phyloP scores from a whole-genome alignment of 2,888 invertebrate species.

The Calameuta idolon region DNA sequence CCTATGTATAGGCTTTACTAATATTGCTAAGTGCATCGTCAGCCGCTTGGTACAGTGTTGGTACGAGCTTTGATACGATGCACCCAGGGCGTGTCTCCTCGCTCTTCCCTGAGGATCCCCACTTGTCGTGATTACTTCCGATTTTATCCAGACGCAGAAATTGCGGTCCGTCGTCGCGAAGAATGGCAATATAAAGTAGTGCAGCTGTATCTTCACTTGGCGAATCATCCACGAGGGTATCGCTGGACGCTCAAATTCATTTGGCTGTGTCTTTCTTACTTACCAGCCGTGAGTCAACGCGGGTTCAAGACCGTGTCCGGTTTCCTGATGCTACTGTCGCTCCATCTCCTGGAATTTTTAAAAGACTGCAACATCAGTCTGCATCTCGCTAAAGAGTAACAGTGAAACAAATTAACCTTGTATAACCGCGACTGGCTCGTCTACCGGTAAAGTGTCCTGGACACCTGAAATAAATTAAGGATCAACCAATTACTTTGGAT shows the following conservation, averaged over 20 bases:
- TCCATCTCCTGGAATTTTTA: not conserved
- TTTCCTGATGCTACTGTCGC: not conserved
- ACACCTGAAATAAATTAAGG: no score
- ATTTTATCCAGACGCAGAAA: constrained; percentile 50
- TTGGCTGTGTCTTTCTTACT: not conserved
- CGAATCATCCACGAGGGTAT: not conserved
- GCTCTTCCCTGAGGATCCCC: constrained; percentile 40
- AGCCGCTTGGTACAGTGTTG: constrained; percentile 55
- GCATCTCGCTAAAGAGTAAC: no score
- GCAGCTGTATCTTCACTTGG: constrained; percentile 26
- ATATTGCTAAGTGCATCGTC: constrained; percentile 66
- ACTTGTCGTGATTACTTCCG: constrained; percentile 63
- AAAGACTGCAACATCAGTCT: no score
- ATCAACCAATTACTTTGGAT: no score
- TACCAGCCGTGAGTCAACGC: not conserved
- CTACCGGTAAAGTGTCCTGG: no score
- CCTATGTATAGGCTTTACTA: constrained; percentile 55
- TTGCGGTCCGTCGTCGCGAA: constrained; percentile 30
- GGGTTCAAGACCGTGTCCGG: not conserved
- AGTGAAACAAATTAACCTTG: no score
- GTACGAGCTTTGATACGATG: constrained; percentile 44
- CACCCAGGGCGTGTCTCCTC: constrained; percentile 37
- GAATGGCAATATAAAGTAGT: constrained; percentile 40
- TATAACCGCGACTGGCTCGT: no score
- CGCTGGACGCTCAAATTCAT: not conserved